A percentile compares a stretch with the other conserved stretches of the same genome.
Evolutionary conservation across 2,797 vertebrate genomes (phyloP).

Genomic region (Champsocephalus esox): DNA sequence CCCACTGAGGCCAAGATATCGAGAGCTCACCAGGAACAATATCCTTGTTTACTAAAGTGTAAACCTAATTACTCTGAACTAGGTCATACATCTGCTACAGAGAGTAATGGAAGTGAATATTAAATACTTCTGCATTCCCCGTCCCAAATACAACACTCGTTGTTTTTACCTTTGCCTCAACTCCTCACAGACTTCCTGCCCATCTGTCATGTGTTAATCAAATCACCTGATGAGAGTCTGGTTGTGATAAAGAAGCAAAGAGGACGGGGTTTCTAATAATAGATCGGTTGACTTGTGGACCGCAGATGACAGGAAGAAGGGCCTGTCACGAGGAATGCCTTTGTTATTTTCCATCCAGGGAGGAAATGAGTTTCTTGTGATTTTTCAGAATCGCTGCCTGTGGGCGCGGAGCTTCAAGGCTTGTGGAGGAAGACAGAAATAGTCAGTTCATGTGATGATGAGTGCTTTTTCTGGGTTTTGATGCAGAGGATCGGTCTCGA

Average conservation of each 20-base stretch:
- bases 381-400: conserved; percentile 79
- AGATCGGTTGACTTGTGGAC: conserved; percentile 89
- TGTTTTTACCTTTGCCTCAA: conserved; percentile 49
- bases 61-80: conserved; percentile 83
- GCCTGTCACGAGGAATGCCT: conserved; percentile 90
- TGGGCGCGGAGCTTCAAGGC: conserved; percentile 82
- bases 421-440: conserved; percentile 56
- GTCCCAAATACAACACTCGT: conserved; percentile 32
- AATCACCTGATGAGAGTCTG: conserved; percentile 93
- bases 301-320: conserved; percentile 93
- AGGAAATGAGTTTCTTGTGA: conserved; percentile 93
- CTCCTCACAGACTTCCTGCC: conserved; percentile 60
- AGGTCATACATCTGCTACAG: conserved; percentile 79
- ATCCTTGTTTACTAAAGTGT: conserved; percentile 80
- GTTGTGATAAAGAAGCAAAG: conserved; percentile 79
- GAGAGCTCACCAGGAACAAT: conserved; percentile 68
- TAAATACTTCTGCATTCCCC: conserved; percentile 58
- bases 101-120: conserved; percentile 81
- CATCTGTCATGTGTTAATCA: conserved; percentile 76
- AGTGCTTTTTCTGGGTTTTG: conserved; percentile 79
- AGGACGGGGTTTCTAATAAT: conserved; percentile 87
- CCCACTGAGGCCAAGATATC: conserved; percentile 47
- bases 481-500: conserved; percentile 82
- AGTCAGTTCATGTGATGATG: conserved; percentile 85
- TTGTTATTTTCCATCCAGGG: conserved; percentile 84